Evolutionary conservation across 2,113 vertebrate genomes (phyloP).

Genomic region (Stictonetta naevosa): DNA sequence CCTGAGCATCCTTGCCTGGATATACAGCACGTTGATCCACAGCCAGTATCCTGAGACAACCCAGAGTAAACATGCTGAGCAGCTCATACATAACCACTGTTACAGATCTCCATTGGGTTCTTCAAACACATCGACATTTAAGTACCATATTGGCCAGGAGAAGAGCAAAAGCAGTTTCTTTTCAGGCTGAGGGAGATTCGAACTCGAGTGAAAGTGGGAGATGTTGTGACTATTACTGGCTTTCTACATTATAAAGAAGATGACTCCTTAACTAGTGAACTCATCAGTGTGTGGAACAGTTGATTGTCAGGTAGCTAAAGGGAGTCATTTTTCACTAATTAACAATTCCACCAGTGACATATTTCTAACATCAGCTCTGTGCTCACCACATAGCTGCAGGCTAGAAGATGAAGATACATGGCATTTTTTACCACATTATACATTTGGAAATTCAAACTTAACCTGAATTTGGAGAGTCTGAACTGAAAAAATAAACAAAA

Average conservation of each 20-base stretch:
- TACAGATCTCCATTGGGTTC: neutral
- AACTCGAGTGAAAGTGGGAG: neutral
- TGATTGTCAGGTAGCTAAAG: neutral
- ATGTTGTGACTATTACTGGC: neutral
- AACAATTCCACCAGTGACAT: neutral
- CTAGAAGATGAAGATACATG: neutral
- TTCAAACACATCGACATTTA: neutral
- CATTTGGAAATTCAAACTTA: constrained; percentile 51
- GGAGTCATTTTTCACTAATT: neutral
- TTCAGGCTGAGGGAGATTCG: neutral
- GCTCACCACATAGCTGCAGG: neutral
- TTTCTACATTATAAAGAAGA: neutral
- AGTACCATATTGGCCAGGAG: neutral
- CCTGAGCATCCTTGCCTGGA: neutral
- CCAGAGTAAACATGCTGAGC: neutral
- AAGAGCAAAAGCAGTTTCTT: neutral
- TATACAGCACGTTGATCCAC: neutral
- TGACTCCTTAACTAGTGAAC: neutral
- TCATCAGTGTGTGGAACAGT: neutral
- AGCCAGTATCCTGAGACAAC: neutral
- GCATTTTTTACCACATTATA: neutral
- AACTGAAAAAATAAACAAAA: constrained; percentile 48
- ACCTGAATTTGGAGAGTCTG: constrained; percentile 11
- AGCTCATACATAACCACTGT: neutral
- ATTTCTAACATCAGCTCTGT: neutral